phyloP scores from a whole-genome alignment of 2,888 invertebrate genomes.

The Zonitis immaculata region DNA sequence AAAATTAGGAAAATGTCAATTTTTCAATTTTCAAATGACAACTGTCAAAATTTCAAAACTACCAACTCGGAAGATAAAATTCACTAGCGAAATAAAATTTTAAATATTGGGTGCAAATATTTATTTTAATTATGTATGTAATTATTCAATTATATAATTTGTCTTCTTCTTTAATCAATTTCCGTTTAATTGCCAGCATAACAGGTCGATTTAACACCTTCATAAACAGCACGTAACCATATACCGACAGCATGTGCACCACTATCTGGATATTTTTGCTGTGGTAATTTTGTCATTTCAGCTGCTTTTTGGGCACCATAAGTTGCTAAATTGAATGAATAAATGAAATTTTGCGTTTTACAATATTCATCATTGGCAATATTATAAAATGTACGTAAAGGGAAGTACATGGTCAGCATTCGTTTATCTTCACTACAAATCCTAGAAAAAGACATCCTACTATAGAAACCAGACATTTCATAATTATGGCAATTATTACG shows the following conservation, averaged over 20 bases:
- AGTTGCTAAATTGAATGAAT: slow-evolving; percentile 44
- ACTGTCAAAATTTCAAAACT: neutral
- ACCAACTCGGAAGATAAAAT: too few species aligned
- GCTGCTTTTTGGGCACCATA: slow-evolving; percentile 44
- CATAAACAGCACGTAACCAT: slow-evolving; percentile 54
- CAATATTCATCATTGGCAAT: slow-evolving; percentile 31
- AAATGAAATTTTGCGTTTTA: slow-evolving; percentile 29
- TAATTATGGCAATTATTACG: too few species aligned
- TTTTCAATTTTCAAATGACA: neutral
- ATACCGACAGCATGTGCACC: slow-evolving; percentile 58
- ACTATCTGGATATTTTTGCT: slow-evolving; percentile 51
- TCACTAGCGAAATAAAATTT: too few species aligned
- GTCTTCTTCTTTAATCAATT: neutral
- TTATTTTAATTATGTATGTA: too few species aligned
- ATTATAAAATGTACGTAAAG: slow-evolving; percentile 36
- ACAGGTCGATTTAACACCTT: slow-evolving; percentile 47
- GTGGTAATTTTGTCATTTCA: slow-evolving; percentile 24
- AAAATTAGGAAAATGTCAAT: neutral
- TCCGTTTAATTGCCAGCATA: neutral
- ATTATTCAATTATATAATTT: too few species aligned
- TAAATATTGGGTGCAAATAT: too few species aligned
- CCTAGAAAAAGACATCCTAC: too few species aligned
- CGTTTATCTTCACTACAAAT: slow-evolving; percentile 57
- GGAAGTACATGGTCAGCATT: slow-evolving; percentile 63
- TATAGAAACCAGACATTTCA: too few species aligned